Evolutionary conservation across 2,888 invertebrate species (phyloP).

Genomic region (Aphodius granarius): DNA sequence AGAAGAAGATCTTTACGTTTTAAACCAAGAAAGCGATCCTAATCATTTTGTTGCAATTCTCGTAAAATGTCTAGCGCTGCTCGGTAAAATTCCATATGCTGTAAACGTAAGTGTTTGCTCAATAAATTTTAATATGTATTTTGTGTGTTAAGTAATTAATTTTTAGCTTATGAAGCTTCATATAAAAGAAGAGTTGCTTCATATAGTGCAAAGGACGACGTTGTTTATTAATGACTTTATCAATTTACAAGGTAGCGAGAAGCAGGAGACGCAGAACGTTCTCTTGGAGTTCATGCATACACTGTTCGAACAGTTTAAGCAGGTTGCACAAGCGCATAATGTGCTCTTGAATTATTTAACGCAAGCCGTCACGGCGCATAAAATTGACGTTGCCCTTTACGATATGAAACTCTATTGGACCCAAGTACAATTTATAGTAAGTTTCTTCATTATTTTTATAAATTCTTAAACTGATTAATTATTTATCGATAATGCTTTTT

Average conservation of each 20-base stretch:
- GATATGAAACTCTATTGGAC: slow-evolving; percentile 84
- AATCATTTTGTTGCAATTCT: slow-evolving; percentile 77
- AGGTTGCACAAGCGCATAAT: slow-evolving; percentile 76
- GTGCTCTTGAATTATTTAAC: slow-evolving; percentile 66
- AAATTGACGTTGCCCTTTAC: slow-evolving; percentile 61
- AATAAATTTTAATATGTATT: background rate
- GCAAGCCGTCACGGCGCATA: slow-evolving; percentile 63
- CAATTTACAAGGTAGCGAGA: slow-evolving; percentile 49
- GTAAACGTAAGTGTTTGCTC: slow-evolving; percentile 65
- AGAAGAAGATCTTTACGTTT: slow-evolving; percentile 61
- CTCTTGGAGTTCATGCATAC: slow-evolving; percentile 69
- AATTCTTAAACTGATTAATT: background rate
- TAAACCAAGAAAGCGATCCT: slow-evolving; percentile 64
- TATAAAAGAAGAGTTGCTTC: slow-evolving; percentile 79
- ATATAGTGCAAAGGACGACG: slow-evolving; percentile 78
- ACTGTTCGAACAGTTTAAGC: slow-evolving; percentile 80
- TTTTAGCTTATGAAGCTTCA: slow-evolving; percentile 75
- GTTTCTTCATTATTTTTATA: slow-evolving; percentile 42
- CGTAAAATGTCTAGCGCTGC: slow-evolving; percentile 80
- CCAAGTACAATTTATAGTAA: slow-evolving; percentile 85
- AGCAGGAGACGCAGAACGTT: slow-evolving; percentile 51
- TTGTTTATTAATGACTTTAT: slow-evolving; percentile 71
- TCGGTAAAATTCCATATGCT: slow-evolving; percentile 83
- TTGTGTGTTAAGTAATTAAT: background rate
- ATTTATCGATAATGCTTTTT: background rate